Evolutionary conservation across 2,113 vertebrate species (phyloP).

Genomic region (Saccopteryx bilineata): DNA sequence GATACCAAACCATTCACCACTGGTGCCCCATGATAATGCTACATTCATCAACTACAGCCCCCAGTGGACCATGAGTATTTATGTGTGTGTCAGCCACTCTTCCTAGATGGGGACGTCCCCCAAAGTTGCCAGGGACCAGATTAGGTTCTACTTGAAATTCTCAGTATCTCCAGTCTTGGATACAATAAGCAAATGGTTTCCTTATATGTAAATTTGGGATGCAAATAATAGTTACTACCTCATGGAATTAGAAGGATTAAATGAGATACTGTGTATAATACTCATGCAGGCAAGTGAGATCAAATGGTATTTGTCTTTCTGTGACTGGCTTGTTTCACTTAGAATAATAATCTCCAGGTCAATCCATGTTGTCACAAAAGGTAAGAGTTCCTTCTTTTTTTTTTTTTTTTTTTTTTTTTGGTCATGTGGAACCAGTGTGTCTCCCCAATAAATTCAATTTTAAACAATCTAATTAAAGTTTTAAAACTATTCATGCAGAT

Average conservation of each 20-base stretch:
- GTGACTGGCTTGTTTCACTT: too few species aligned
- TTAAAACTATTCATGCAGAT: background rate
- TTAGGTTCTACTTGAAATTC: background rate
- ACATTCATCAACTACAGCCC: background rate
- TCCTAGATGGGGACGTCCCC: background rate
- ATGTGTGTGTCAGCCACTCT: background rate
- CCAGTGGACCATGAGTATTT: background rate
- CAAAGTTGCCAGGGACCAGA: background rate
- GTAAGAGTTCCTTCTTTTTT: too few species aligned
- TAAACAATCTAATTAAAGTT: too few species aligned
- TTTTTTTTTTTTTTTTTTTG: too few species aligned
- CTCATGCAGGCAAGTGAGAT: background rate
- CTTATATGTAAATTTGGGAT: background rate
- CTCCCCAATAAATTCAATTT: too few species aligned
- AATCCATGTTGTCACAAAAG: too few species aligned
- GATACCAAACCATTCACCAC: background rate
- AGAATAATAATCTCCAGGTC: too few species aligned
- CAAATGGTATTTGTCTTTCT: too few species aligned
- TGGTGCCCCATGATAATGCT: background rate
- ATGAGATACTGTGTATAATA: constrained; percentile 1
- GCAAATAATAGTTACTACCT: constrained; percentile 44
- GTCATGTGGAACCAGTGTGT: too few species aligned
- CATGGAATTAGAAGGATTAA: background rate
- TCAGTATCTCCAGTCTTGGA: background rate
- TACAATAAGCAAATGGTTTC: constrained; percentile 15